Conservation (phyloP, 2,888 invertebrate genomes). For the Electrophaes corylata region DNA sequence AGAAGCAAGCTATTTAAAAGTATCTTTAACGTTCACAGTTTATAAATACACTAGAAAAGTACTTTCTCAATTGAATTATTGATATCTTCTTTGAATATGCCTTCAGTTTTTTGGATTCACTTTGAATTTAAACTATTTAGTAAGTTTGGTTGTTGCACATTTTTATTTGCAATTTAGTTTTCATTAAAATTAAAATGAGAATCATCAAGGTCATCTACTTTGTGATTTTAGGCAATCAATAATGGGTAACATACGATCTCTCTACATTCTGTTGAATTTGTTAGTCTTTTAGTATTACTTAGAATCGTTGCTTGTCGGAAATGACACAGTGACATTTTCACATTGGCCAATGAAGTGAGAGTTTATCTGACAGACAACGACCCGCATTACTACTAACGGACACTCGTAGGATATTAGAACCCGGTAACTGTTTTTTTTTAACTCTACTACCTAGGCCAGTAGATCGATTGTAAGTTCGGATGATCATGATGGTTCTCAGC, state of each 20-base stretch:
- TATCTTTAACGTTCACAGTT: background rate
- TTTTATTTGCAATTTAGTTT: conserved; percentile 42
- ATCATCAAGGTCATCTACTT: conserved; percentile 35
- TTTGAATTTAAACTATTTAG: conserved; percentile 28
- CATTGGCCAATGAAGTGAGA: too few relatives aligned
- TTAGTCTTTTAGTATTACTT: too few relatives aligned
- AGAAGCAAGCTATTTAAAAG: background rate
- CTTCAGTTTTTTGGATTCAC: conserved; percentile 34
- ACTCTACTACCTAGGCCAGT: background rate
- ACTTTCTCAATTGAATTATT: background rate
- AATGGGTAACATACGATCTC: background rate
- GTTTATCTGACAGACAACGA: too few relatives aligned
- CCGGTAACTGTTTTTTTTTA: too few relatives aligned
- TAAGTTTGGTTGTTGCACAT: conserved; percentile 42
- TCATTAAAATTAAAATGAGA: conserved; percentile 33
- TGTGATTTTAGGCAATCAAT: background rate
- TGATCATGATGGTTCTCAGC: conserved; percentile 28
- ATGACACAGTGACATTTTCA: too few relatives aligned
- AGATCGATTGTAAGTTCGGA: background rate
- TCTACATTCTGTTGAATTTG: background rate
- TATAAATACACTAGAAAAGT: background rate
- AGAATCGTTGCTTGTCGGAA: too few relatives aligned
- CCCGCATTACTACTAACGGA: too few relatives aligned
- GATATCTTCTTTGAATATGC: conserved; percentile 32
- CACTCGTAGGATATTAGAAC: too few relatives aligned